These are phyloP conservation scores for Phoenoteleia sp. DNA, from an alignment of 2,888 invertebrate genomes.

Conservation along the genomic window DNA sequence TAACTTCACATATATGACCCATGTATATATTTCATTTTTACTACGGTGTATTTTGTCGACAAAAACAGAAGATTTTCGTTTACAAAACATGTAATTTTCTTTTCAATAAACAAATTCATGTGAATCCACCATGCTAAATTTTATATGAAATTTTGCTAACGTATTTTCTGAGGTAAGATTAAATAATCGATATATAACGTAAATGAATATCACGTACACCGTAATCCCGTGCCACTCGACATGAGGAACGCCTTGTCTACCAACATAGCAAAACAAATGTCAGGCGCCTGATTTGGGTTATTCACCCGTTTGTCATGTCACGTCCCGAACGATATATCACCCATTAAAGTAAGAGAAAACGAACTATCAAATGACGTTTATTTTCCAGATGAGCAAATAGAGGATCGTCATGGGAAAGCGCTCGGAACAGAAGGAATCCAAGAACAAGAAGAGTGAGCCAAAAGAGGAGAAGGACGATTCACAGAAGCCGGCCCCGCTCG, in stretches of 20 bases:
- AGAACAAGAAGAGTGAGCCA: conserved; percentile 66
- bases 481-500: conserved; percentile 62
- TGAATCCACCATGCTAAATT: no score
- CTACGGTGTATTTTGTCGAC: no score
- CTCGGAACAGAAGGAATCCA: conserved; percentile 72
- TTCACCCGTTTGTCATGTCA: conserved; percentile 15
- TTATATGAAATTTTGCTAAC: no score
- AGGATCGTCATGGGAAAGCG: conserved; percentile 79
- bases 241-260: background rate
- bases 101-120: no score
- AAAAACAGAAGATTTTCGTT: no score
- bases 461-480: conserved; percentile 69
- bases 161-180: no score
- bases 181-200: background rate
- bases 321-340: conserved; percentile 1
- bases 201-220: background rate
- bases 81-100: no score
- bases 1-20: no score
- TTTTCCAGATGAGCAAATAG: conserved; percentile 73
- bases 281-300: conserved; percentile 4
- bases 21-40: no score
- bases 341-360: background rate
- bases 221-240: background rate
- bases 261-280: background rate
- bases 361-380: conserved; percentile 20